phyloP scores from a whole-genome alignment of 1,140 invertebrate genomes.

The Steinernema feltiae region DNA sequence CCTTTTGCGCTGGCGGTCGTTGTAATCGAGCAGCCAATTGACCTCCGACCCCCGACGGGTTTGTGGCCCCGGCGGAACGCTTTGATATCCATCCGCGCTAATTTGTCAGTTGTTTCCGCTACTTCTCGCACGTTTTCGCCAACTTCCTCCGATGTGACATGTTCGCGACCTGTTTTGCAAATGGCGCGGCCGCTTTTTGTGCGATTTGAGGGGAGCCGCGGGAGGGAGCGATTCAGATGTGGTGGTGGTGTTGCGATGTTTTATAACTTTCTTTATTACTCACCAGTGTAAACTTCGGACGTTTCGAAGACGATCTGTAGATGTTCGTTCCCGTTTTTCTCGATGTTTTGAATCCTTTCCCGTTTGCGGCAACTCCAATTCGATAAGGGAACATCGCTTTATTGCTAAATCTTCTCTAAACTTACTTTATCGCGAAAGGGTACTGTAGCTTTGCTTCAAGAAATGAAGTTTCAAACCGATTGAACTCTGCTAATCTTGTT shows the following conservation, averaged over 20 bases:
- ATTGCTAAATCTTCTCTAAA: not conserved
- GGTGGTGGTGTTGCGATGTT: not conserved
- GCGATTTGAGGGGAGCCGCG: not conserved
- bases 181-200: not conserved
- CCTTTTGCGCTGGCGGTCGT: not conserved
- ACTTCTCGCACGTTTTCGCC: constrained; percentile 3
- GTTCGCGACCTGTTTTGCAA: not conserved
- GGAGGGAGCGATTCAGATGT: not conserved
- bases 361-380: too few relatives aligned
- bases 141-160: constrained; percentile 6
- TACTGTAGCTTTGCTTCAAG: too few relatives aligned
- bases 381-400: too few relatives aligned
- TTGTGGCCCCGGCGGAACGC: constrained; percentile 8
- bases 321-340: too few relatives aligned
- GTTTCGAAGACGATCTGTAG: not conserved
- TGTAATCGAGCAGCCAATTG: constrained; percentile 13
- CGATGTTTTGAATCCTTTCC: too few relatives aligned
- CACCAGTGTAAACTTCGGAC: not conserved
- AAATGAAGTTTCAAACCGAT: too few relatives aligned
- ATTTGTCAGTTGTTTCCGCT: constrained; percentile 13
- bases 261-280: not conserved
- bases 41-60: constrained; percentile 10
- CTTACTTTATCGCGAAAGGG: too few relatives aligned
- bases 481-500: not conserved
- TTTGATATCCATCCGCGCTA: constrained; percentile 9